A percentile compares a stretch with the other conserved stretches of the same genome.
These are phyloP conservation scores for Copidosoma floridanum DNA, from an alignment of 1,140 invertebrate species.

Conservation along the genomic window DNA sequence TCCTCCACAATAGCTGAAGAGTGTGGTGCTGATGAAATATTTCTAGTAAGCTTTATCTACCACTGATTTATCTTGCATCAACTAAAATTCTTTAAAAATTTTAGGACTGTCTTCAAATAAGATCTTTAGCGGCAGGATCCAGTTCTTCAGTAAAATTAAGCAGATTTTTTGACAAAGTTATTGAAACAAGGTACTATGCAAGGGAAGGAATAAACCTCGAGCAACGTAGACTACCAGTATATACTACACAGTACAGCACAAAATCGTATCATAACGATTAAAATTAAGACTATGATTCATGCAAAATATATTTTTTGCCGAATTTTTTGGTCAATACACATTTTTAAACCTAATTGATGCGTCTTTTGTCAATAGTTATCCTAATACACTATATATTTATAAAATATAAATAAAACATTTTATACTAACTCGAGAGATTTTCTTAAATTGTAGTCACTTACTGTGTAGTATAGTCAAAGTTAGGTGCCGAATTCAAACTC, in stretches of 20 bases:
- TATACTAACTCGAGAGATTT: too few species aligned
- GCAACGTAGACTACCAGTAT: slow-evolving; percentile 56
- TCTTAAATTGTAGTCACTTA: too few species aligned
- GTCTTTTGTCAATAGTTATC: too few species aligned
- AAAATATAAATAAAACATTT: too few species aligned
- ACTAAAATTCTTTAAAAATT: not conserved
- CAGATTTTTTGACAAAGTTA: slow-evolving; percentile 93
- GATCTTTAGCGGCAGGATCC: slow-evolving; percentile 86
- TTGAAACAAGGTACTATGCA: slow-evolving; percentile 68
- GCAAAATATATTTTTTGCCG: too few species aligned
- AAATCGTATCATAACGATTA: slow-evolving; percentile 64
- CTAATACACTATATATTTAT: too few species aligned
- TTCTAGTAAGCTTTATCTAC: slow-evolving; percentile 59
- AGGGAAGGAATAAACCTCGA: slow-evolving; percentile 57
- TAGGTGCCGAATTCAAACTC: too few species aligned
- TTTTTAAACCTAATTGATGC: too few species aligned
- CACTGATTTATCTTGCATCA: slow-evolving; percentile 10
- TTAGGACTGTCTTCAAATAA: slow-evolving; percentile 73
- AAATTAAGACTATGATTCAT: too few species aligned
- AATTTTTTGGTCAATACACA: too few species aligned
- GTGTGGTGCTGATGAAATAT: slow-evolving; percentile 91
- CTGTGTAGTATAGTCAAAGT: too few species aligned
- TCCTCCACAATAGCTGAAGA: slow-evolving; percentile 82
- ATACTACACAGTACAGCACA: slow-evolving; percentile 53
- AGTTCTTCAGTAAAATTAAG: slow-evolving; percentile 89